Evolutionary conservation across 2,888 invertebrate genomes (phyloP).

Genomic region (Sinodicranocentrus sp.): DNA sequence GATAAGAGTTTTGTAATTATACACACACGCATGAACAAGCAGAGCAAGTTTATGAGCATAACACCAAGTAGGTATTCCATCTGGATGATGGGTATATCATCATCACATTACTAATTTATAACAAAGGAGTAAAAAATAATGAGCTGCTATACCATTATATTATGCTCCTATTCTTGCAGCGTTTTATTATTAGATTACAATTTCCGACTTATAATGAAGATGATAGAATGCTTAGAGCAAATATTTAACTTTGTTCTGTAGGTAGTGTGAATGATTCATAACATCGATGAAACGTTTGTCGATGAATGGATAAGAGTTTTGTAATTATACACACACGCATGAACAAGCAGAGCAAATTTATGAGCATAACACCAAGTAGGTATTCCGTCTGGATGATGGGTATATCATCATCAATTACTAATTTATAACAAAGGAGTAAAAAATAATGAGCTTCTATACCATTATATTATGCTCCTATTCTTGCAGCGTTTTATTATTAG

Average conservation of each 20-base stretch:
- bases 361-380: neutral
- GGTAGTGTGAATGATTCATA: slow-evolving; percentile 13
- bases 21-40: slow-evolving; percentile 7
- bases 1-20: neutral
- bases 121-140: neutral
- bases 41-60: neutral
- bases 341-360: neutral
- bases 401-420: neutral
- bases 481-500: slow-evolving; percentile 35
- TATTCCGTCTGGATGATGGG: neutral
- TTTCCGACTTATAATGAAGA: slow-evolving; percentile 27
- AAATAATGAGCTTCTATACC: neutral
- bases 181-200: slow-evolving; percentile 49
- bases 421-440: neutral
- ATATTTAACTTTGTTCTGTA: too few species aligned
- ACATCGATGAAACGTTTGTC: neutral
- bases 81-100: neutral
- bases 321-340: slow-evolving; percentile 15
- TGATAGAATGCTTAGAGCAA: slow-evolving; percentile 37
- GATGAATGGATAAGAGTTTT: neutral
- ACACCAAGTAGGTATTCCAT: neutral
- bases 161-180: neutral
- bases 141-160: neutral
- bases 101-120: neutral
- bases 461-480: neutral